A percentile compares a stretch with the other conserved stretches of the same genome.
These are phyloP conservation scores for Euglossa dilemma DNA, from an alignment of 1,140 invertebrate species.

Conservation along the genomic window DNA sequence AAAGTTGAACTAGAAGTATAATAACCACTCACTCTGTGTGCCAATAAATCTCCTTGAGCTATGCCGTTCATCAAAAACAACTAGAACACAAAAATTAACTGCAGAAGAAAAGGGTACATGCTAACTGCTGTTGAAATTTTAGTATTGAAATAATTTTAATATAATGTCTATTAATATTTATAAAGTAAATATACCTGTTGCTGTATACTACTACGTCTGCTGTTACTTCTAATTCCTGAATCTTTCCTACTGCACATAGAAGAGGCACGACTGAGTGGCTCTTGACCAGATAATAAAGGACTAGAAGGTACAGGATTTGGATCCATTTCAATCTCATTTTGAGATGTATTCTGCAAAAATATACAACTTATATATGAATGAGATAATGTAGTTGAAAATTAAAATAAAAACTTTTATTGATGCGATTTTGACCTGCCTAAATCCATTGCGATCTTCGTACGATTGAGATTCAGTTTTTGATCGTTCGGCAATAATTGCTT, in stretches of 20 bases:
- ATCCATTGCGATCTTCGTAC: slow-evolving; percentile 63
- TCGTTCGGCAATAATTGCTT: slow-evolving; percentile 40
- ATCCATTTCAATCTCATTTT: slow-evolving; percentile 79
- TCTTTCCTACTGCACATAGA: slow-evolving; percentile 93
- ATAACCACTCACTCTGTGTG: slow-evolving; percentile 92
- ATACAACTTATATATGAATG: slow-evolving; percentile 42
- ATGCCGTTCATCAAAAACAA: slow-evolving; percentile 86
- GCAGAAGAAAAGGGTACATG: slow-evolving; percentile 24
- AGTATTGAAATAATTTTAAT: background rate
- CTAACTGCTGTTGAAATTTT: slow-evolving; percentile 14
- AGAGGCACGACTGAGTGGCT: slow-evolving; percentile 87
- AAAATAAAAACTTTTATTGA: slow-evolving; percentile 17
- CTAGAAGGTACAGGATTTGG: slow-evolving; percentile 80
- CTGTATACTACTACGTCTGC: slow-evolving; percentile 91
- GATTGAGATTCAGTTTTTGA: slow-evolving; percentile 47
- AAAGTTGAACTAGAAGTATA: slow-evolving; percentile 91
- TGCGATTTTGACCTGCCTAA: slow-evolving; percentile 63
- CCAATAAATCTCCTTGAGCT: slow-evolving; percentile 89
- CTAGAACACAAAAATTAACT: slow-evolving; percentile 74
- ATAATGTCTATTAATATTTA: background rate
- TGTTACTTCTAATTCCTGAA: slow-evolving; percentile 93
- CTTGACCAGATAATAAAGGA: slow-evolving; percentile 82
- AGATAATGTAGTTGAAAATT: background rate
- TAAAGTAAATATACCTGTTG: slow-evolving; percentile 85
- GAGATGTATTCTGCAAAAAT: slow-evolving; percentile 62